These are phyloP conservation scores for Trachurus trachurus DNA, from an alignment of 2,797 vertebrate species.

Conservation along the genomic window DNA sequence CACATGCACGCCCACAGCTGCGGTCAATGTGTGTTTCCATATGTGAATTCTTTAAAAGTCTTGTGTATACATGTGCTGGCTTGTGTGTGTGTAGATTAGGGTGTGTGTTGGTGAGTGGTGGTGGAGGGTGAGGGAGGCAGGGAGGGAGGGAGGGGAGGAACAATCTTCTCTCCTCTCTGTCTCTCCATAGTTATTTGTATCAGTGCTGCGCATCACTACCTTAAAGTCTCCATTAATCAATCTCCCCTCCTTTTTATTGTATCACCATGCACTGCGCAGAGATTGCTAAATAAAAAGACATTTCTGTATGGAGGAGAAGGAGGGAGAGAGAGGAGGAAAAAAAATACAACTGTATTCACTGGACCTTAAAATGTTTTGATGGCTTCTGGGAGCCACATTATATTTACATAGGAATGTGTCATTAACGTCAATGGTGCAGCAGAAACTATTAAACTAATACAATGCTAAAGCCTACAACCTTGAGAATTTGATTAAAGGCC, in stretches of 20 bases:
- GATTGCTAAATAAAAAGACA: slow-evolving; percentile 94
- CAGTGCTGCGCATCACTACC: slow-evolving; percentile 87
- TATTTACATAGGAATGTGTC: slow-evolving; percentile 97
- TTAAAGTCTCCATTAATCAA: slow-evolving; percentile 91
- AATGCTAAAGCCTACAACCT: slow-evolving; percentile 98
- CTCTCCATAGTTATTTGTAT: slow-evolving; percentile 85
- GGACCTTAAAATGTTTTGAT: slow-evolving; percentile 98
- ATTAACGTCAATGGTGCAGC: slow-evolving; percentile 97
- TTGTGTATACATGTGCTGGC: slow-evolving; percentile 28
- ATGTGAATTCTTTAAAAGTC: slow-evolving; percentile 57
- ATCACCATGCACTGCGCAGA: slow-evolving; percentile 84
- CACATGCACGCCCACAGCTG: slow-evolving; percentile 39
- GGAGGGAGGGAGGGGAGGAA: slow-evolving; percentile 41
- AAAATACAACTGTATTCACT: slow-evolving; percentile 94
- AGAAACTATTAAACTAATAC: slow-evolving; percentile 99
- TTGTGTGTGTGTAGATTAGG: slow-evolving; percentile 32
- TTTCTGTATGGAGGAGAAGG: slow-evolving; percentile 76
- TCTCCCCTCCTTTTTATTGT: slow-evolving; percentile 86
- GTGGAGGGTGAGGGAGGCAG: background rate
- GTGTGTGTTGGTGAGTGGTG: background rate
- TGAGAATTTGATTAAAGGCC: slow-evolving; percentile 98
- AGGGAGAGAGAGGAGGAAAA: slow-evolving; percentile 59
- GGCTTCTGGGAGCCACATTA: slow-evolving; percentile 92
- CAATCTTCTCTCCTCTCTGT: slow-evolving; percentile 71
- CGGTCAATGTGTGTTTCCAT: slow-evolving; percentile 45